Conservation (phyloP, 2,888 invertebrate genomes). For the Yponomeuta cagnagella region DNA sequence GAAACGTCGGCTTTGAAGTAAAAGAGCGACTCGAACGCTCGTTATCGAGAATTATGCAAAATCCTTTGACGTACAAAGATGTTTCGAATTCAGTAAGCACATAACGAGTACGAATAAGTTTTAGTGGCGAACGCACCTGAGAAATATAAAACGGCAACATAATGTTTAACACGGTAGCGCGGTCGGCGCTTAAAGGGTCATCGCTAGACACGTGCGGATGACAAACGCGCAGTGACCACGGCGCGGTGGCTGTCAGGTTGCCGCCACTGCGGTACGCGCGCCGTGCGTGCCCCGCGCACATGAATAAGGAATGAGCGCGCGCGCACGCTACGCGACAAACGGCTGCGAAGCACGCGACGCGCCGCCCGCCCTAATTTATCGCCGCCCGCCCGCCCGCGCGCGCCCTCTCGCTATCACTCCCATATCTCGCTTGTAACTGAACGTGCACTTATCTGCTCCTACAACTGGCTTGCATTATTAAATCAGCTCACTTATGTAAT, state of each 20-base stretch:
- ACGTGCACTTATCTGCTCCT: conserved; percentile 27
- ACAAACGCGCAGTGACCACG: conserved; percentile 30
- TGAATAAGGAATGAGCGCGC: conserved; percentile 73
- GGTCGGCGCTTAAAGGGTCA: conserved; percentile 24
- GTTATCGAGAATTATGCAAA: conserved; percentile 70
- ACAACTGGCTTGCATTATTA: conserved; percentile 24
- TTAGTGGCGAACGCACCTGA: background rate
- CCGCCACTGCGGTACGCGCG: conserved; percentile 21
- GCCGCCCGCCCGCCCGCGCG: conserved; percentile 43
- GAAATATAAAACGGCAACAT: background rate
- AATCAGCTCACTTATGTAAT: conserved; percentile 2
- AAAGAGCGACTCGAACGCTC: conserved; percentile 65
- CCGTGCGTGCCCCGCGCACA: conserved; percentile 57
- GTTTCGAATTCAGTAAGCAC: conserved; percentile 31
- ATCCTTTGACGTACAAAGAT: conserved; percentile 64
- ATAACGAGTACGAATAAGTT: background rate
- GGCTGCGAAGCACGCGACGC: conserved; percentile 48
- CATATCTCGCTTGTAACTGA: conserved; percentile 45
- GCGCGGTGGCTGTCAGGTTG: conserved; percentile 3
- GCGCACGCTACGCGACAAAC: conserved; percentile 66
- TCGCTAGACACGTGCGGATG: conserved; percentile 25
- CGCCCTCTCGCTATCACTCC: conserved; percentile 31
- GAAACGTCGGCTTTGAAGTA: conserved; percentile 70
- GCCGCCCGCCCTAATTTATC: conserved; percentile 50
- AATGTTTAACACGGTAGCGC: background rate